These are phyloP conservation scores for Chloropsis cyanopogon DNA, from an alignment of 2,113 vertebrate species.

Conservation along the genomic window DNA sequence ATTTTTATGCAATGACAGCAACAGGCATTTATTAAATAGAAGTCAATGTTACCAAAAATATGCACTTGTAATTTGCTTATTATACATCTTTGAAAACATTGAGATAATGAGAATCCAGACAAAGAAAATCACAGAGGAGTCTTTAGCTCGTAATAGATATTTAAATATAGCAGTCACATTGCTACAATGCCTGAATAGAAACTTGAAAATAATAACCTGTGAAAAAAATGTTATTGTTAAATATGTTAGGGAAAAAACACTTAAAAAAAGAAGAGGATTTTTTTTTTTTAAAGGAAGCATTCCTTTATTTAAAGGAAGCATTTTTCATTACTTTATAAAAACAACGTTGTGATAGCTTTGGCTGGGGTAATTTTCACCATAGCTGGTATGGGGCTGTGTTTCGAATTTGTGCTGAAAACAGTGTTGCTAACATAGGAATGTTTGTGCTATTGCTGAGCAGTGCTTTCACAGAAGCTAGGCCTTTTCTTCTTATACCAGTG, in stretches of 20 bases:
- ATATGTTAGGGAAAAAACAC: not conserved
- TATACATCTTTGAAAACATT: not conserved
- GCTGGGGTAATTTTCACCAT: not conserved
- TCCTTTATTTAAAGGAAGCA: not conserved
- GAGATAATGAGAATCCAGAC: not conserved
- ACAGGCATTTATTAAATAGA: conserved; percentile 19
- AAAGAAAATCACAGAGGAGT: not conserved
- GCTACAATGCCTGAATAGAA: not conserved
- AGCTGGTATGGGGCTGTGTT: not conserved
- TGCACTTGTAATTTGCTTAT: not conserved
- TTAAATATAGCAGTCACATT: not conserved
- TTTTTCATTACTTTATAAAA: not conserved
- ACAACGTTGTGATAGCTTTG: not conserved
- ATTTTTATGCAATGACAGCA: not conserved
- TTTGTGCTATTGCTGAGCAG: not conserved
- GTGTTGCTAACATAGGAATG: not conserved
- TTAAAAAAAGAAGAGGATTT: not conserved
- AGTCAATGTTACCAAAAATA: not conserved
- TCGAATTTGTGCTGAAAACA: not conserved
- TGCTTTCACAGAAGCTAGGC: not conserved
- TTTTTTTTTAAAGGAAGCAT: not conserved
- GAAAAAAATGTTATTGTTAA: not conserved
- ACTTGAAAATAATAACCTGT: not conserved
- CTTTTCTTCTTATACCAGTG: not conserved
- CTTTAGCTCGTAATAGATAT: not conserved